Percentiles rank a stretch among this genome's conserved stretches.
These are phyloP conservation scores for Rhodophaea formosa DNA, from an alignment of 2,888 invertebrate genomes.

Conservation along the genomic window DNA sequence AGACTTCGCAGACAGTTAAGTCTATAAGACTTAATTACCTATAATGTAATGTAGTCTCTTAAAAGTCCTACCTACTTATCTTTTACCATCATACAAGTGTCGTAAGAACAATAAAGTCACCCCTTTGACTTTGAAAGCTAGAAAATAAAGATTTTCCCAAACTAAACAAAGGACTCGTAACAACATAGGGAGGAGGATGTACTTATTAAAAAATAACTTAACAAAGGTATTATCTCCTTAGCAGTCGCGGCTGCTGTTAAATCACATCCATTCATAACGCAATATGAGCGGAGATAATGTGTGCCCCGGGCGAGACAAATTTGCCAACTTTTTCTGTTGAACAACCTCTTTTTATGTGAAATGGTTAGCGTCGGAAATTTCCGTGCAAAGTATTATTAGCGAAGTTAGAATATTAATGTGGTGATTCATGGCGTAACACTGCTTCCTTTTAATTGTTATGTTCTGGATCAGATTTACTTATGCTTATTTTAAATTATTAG, in stretches of 20 bases:
- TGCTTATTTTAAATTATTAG: not conserved
- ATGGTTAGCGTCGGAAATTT: constrained; percentile 50
- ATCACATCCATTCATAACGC: constrained; percentile 55
- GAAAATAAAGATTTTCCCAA: not conserved
- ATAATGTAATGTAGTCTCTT: too few relatives aligned
- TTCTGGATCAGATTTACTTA: not conserved
- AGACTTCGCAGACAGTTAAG: too few relatives aligned
- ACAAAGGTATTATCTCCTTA: constrained; percentile 36
- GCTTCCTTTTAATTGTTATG: constrained; percentile 25
- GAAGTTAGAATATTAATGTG: constrained; percentile 47
- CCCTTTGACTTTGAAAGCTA: too few relatives aligned
- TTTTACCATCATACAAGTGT: too few relatives aligned
- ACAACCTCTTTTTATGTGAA: constrained; percentile 58
- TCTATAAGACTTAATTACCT: too few relatives aligned
- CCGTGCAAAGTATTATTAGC: constrained; percentile 50
- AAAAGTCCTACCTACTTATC: too few relatives aligned
- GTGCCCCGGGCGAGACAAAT: constrained; percentile 59
- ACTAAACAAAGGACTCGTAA: not conserved
- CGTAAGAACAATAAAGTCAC: not conserved
- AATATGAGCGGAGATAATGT: constrained; percentile 60
- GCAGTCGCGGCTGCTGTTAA: constrained; percentile 43
- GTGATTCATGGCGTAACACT: constrained; percentile 30
- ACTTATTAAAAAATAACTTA: constrained; percentile 26
- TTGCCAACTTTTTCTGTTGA: constrained; percentile 61
- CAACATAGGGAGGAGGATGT: not conserved